Conservation (phyloP, 2,888 invertebrate species). For the Neoaliturus tenellus region DNA sequence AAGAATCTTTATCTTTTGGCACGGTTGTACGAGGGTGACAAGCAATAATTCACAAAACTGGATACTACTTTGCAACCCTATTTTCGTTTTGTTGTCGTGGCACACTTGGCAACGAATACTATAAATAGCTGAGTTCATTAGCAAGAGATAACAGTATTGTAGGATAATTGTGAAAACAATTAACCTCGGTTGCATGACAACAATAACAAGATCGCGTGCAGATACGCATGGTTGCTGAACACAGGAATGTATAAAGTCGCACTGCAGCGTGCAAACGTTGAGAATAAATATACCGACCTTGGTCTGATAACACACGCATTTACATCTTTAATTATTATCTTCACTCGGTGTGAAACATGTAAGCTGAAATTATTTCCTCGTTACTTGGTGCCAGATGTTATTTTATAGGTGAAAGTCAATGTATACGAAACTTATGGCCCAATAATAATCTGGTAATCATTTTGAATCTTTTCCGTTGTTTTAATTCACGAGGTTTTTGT, state of each 20-base stretch:
- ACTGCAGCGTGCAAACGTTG: background rate
- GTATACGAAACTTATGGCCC: too few relatives aligned
- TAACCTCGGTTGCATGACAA: background rate
- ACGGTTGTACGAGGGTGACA: too few relatives aligned
- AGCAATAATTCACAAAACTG: too few relatives aligned
- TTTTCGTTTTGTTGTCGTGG: background rate
- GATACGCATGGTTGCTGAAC: background rate
- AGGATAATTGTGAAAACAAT: slow-evolving; percentile 27
- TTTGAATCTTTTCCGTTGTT: too few relatives aligned
- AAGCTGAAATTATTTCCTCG: background rate
- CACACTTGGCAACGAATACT: background rate
- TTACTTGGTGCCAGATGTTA: too few relatives aligned
- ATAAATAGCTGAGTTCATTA: background rate
- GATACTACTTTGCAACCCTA: too few relatives aligned
- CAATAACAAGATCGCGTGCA: background rate
- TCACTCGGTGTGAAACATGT: background rate
- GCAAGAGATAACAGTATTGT: background rate
- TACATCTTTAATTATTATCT: slow-evolving; percentile 22
- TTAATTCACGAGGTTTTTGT: too few relatives aligned
- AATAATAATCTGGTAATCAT: too few relatives aligned
- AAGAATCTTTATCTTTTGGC: too few relatives aligned
- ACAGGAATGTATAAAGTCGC: background rate
- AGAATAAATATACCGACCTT: background rate
- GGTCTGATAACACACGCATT: background rate
- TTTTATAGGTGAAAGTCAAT: too few relatives aligned